Evolutionary conservation across 2,888 invertebrate species (phyloP), one percentile per base, ranked within the genome.

Genomic region (Pristionchus exspectatus): DNA sequence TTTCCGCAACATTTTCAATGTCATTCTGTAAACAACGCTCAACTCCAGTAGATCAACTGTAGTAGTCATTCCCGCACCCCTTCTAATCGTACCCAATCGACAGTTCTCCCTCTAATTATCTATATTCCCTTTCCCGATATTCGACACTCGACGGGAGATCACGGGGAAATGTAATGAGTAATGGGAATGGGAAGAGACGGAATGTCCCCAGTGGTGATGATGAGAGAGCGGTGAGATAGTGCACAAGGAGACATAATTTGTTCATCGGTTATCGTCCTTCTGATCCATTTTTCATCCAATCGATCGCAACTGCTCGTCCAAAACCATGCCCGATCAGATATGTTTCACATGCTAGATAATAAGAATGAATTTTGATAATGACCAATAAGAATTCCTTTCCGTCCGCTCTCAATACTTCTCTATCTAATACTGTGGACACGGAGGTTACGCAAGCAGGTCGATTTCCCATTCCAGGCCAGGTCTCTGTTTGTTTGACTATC

Each of bases 201-300:
- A 5, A 54, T 50, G 81, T 50, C 81, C 38, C 50, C 81, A 27
- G 50, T 54, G 81, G 74, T 38, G 74, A 81, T 81, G n/a, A 81
- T 81, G 2, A 81, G 10, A 81, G 81, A 54, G 81, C 50, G 50
- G 50, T 1, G 14, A 54, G n/a, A 24, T 16, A 27, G 18, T 3
- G 3, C 27, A 81, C 10, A 12, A 81, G 54, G 50, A 38, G n/a
- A 54, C 24, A 44, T n/a, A 38, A 74, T 74, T 74, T 10, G 38
- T 38, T 30, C 44, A 33, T n/a, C 14, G 4, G 2, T 56, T 56
- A 0, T 72, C 16, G 10, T 56, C 56, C 1, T 16, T 59, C 63
- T 24, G 24, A 63, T 24, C 10, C n/a, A n/a, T n/a, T n/a, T n/a
- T n/a, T n/a, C n/a, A n/a, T n/a, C n/a, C n/a, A n/a, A n/a, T n/a